Evolutionary conservation across 92 coral and sea anemone genomes (phyloP).

Genomic region (Epizoanthus ramosus): DNA sequence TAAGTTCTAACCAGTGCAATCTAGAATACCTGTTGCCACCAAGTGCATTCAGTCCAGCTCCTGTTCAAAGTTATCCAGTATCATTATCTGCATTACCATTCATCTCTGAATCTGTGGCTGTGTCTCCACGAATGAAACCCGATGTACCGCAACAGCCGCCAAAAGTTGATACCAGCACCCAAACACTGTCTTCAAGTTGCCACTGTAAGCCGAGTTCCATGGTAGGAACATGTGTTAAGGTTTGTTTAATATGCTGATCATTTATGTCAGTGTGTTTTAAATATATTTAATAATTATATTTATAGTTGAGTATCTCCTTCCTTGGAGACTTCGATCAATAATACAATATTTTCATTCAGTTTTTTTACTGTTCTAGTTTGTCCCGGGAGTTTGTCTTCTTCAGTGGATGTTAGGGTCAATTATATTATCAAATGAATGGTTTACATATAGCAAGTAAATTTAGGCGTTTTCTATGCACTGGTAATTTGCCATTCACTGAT

Average conservation of each 20-base stretch:
- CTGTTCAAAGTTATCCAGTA: background rate
- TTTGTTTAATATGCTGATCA: conserved; percentile 3
- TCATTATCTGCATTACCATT: background rate
- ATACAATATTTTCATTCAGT: no score
- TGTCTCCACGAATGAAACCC: background rate
- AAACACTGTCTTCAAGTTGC: conserved; percentile 26
- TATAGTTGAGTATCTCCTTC: no score
- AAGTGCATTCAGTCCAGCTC: background rate
- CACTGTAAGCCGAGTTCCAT: conserved; percentile 36
- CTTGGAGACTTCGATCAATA: no score
- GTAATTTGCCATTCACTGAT: no score
- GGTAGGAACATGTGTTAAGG: conserved; percentile 37
- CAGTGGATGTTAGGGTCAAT: no score
- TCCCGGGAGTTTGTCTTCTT: no score
- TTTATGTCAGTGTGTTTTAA: background rate
- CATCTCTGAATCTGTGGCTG: background rate
- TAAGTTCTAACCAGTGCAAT: no score
- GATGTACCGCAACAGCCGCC: background rate
- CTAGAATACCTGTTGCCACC: background rate
- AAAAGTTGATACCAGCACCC: background rate
- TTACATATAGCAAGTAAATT: no score
- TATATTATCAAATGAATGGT: no score
- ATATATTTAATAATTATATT: no score
- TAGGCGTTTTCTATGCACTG: no score
- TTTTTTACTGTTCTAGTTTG: no score